Base-by-base conservation (phyloP, 1,140 invertebrate species). In the Propsilocerus akamusi region DNA sequence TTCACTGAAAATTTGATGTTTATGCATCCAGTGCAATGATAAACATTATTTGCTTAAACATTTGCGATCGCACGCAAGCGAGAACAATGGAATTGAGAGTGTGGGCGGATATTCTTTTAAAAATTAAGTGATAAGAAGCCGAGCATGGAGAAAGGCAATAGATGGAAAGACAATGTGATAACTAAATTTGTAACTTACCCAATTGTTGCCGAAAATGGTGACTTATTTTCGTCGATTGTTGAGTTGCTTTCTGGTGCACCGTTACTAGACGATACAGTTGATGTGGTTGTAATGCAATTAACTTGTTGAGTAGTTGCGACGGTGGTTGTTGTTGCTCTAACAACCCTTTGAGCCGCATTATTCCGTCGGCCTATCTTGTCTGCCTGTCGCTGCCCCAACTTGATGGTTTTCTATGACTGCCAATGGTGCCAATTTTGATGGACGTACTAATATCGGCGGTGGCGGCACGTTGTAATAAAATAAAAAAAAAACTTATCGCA, bases 341-440 rank as follows among this genome's bases (percentile, higher is more conserved):
- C 34, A 41, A 41, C 26, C 30, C 24, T 51, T 51, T 51, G 50
- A 47, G 50, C 41, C 50, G 50, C 50, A 51, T 51, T 51, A 48
- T 51, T 51, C 11, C 50, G 25, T 22, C 50, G 50, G 10, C 50
- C 50, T 12, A 14, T 26, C n/a, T 28, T 48, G 22, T 51, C 50
- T 47, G 26, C 50, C 46, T 51, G 46, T 51, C 50, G 50, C 17
- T 51, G 50, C 47, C 50, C 50, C 50, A 51, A 51, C 23, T 48
- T 41, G 50, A 41, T 20, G 17, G 22, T 7, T 41, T 41, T 41
- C 14, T 20, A 8, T 17, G 5, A 41, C n/a, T n/a, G n/a, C n/a
- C n/a, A n/a, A 14, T 10, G 14, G 34, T 41, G 34, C 34, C 34
- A 41, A 41, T 41, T 17, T 41, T 14, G n/a, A 30, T 30, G 3